A percentile compares a stretch with the other conserved stretches of the same genome.
These are phyloP conservation scores for Chaetorhynchus papuensis DNA, from an alignment of 2,113 vertebrate species.

Conservation along the genomic window DNA sequence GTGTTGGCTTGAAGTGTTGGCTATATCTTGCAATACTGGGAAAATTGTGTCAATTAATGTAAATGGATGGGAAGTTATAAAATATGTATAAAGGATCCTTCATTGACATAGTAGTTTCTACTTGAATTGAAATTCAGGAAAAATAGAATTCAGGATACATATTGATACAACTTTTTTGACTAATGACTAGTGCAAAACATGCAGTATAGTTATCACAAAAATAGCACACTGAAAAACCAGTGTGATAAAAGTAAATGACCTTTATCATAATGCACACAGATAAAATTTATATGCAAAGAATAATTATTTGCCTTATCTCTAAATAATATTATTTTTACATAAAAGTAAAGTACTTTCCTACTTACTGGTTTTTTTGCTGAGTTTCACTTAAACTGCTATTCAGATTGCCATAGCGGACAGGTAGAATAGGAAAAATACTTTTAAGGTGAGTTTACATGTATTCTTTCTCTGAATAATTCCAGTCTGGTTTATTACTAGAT, in stretches of 20 bases:
- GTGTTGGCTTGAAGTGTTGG: neutral
- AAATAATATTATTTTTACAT: neutral
- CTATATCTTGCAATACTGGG: neutral
- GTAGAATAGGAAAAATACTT: neutral
- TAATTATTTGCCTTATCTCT: neutral
- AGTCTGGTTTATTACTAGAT: neutral
- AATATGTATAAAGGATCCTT: neutral
- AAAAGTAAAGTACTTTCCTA: neutral
- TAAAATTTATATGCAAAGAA: neutral
- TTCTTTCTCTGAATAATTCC: neutral
- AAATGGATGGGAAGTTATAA: neutral
- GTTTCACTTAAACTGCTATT: neutral
- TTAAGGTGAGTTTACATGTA: neutral
- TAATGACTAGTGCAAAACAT: neutral
- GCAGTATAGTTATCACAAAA: neutral
- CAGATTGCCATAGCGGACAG: neutral
- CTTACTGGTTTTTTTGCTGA: neutral
- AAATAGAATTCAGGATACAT: neutral
- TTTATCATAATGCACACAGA: neutral
- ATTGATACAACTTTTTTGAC: neutral
- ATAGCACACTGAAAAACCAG: neutral
- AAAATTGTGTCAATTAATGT: neutral
- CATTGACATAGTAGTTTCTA: neutral
- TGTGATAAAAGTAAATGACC: neutral
- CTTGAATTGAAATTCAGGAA: neutral